phyloP scores from a whole-genome alignment of 2,113 vertebrate genomes.

The Eonycteris spelaea region DNA sequence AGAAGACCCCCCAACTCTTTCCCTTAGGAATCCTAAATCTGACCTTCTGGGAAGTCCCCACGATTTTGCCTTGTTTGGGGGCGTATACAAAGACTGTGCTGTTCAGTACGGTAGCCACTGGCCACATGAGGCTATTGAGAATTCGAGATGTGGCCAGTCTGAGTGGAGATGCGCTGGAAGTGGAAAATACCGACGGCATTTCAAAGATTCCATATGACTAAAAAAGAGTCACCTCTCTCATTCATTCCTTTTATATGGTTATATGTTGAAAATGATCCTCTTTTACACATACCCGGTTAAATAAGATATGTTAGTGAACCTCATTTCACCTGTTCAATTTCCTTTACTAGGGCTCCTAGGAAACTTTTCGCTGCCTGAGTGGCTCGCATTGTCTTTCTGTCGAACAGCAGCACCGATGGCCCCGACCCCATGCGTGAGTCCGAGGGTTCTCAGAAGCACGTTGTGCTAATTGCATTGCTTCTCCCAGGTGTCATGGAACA shows the following conservation, averaged over 20 bases:
- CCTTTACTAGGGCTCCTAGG: not conserved
- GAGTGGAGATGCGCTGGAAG: not conserved
- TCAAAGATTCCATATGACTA: not conserved
- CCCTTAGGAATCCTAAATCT: not conserved
- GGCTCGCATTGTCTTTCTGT: not conserved
- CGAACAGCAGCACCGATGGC: not conserved
- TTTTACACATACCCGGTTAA: not conserved
- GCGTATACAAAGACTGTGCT: not conserved
- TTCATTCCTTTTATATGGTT: not conserved
- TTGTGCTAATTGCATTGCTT: not conserved
- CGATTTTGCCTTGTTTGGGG: not conserved
- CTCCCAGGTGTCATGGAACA: conserved; percentile 94
- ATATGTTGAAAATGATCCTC: not conserved
- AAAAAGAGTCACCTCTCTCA: not conserved
- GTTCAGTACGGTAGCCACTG: not conserved
- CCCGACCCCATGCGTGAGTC: accelerated
- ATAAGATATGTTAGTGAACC: not conserved
- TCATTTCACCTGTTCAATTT: not conserved
- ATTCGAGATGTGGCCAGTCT: not conserved
- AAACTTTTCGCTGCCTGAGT: not conserved
- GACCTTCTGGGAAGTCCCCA: not conserved
- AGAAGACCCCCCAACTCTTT: not conserved
- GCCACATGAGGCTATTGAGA: not conserved
- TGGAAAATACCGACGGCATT: not conserved
- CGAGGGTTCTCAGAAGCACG: not conserved